A percentile compares a stretch with the other conserved stretches of the same genome.
Evolutionary conservation across 1,140 invertebrate species (phyloP).

Genomic region (Cryptotermes secundus): DNA sequence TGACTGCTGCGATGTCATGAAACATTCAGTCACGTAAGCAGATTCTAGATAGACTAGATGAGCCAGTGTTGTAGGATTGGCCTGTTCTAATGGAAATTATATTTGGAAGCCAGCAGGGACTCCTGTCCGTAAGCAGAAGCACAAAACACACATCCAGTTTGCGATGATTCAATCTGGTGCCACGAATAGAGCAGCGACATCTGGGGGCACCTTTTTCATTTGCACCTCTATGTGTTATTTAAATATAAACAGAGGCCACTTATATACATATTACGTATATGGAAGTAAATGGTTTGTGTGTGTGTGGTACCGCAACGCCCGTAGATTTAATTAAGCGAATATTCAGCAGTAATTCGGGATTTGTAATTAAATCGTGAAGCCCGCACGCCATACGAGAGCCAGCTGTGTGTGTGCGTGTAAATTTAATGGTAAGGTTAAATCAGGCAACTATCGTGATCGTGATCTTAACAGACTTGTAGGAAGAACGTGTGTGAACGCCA

Average conservation of each 20-base stretch:
- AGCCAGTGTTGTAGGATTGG: too few species aligned
- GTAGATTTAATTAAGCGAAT: neutral
- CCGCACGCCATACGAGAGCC: neutral
- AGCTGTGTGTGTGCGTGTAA: neutral
- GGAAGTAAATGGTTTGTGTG: neutral
- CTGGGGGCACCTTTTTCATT: neutral
- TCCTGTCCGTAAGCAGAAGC: too few species aligned
- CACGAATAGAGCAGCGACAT: neutral
- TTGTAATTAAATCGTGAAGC: neutral
- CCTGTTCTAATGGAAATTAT: too few species aligned
- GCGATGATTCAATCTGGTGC: neutral
- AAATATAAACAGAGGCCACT: neutral
- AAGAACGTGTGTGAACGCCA: too few species aligned
- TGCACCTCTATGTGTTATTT: neutral
- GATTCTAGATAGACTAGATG: too few species aligned
- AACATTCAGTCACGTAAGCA: too few species aligned
- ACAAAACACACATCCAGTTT: neutral
- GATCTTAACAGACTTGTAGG: too few species aligned
- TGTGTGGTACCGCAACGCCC: too few species aligned
- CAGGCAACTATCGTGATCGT: too few species aligned
- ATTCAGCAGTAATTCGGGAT: neutral
- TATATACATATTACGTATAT: too few species aligned
- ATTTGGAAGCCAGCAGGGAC: too few species aligned
- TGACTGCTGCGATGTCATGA: too few species aligned
- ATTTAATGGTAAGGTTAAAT: neutral